These are phyloP conservation scores for Hyposmocoma kahamanoa DNA, from an alignment of 1,140 invertebrate species.

Conservation along the genomic window DNA sequence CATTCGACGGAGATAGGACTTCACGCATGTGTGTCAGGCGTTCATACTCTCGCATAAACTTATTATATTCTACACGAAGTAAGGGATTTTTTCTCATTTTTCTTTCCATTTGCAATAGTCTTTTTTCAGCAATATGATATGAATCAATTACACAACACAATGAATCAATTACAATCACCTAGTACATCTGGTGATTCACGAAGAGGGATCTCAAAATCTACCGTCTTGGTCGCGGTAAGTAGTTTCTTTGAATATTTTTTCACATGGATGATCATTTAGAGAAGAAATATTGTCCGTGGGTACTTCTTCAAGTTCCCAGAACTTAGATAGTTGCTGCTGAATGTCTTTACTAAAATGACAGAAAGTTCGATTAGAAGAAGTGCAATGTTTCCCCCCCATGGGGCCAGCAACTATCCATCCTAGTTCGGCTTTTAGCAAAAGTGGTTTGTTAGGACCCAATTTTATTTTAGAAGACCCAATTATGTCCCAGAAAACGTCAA, in stretches of 20 bases:
- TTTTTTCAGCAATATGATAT: slow-evolving; percentile 15
- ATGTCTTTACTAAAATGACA: slow-evolving; percentile 9
- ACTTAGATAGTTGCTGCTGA: slow-evolving; percentile 4
- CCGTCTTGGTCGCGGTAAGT: slow-evolving; percentile 18
- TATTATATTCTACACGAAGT: slow-evolving; percentile 27
- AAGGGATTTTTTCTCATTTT: slow-evolving; percentile 13
- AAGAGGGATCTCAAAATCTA: slow-evolving; percentile 24
- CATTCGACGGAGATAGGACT: not conserved
- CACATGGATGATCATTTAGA: slow-evolving; percentile 11
- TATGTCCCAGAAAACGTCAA: slow-evolving; percentile 9
- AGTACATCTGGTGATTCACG: slow-evolving; percentile 9
- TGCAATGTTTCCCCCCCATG: not conserved
- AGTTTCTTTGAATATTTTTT: slow-evolving; percentile 17
- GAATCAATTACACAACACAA: too few relatives aligned
- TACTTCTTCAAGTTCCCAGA: slow-evolving; percentile 13
- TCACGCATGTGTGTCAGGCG: slow-evolving; percentile 44
- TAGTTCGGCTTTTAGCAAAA: slow-evolving; percentile 5
- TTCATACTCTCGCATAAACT: slow-evolving; percentile 50
- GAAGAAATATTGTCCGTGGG: not conserved
- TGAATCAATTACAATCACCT: too few relatives aligned
- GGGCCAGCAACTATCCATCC: too few relatives aligned
- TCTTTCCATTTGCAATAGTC: slow-evolving; percentile 22
- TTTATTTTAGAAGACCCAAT: not conserved
- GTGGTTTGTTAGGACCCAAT: slow-evolving; percentile 4
- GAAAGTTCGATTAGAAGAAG: not conserved